These are phyloP conservation scores for Brachionus paranguensis DNA, from an alignment of 1,140 invertebrate species.

Conservation along the genomic window DNA sequence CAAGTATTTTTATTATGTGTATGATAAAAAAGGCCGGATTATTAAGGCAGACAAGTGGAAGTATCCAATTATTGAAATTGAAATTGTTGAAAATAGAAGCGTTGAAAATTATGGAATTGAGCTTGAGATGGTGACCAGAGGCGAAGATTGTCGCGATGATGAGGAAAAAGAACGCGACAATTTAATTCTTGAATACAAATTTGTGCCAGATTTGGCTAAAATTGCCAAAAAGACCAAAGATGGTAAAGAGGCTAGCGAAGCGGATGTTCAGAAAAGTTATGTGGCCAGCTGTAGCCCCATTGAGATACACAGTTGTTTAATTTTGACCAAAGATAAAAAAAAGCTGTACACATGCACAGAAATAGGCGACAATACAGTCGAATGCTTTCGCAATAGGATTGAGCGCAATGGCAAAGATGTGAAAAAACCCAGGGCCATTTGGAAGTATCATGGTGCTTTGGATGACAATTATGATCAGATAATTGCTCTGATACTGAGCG, in stretches of 20 bases:
- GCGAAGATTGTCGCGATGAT: slow-evolving; percentile 23
- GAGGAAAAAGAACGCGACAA: slow-evolving; percentile 37
- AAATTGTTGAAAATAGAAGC: slow-evolving; percentile 27
- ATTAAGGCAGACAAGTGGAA: not conserved
- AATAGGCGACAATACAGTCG: slow-evolving; percentile 27
- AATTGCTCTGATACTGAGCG: slow-evolving; percentile 73
- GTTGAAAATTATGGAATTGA: slow-evolving; percentile 30
- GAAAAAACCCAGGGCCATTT: slow-evolving; percentile 41
- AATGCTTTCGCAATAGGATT: slow-evolving; percentile 35
- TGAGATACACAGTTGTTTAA: slow-evolving; percentile 64
- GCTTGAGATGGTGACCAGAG: slow-evolving; percentile 25
- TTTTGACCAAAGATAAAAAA: slow-evolving; percentile 60
- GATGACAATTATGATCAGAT: slow-evolving; percentile 58
- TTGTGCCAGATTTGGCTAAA: not conserved
- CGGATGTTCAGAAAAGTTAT: not conserved
- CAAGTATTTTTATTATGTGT: slow-evolving; percentile 27
- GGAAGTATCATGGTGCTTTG: slow-evolving; percentile 54
- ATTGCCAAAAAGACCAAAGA: slow-evolving; percentile 36
- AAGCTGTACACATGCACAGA: slow-evolving; percentile 61
- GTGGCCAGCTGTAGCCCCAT: not conserved
- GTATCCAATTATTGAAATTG: slow-evolving; percentile 32
- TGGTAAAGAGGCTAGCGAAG: not conserved
- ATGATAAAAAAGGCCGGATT: not conserved
- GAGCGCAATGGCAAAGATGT: not conserved
- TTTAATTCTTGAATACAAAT: slow-evolving; percentile 25